Evolutionary conservation across 2,888 invertebrate species (phyloP), one percentile per base, ranked within the genome.

Genomic region (Zele albiditarsus): DNA sequence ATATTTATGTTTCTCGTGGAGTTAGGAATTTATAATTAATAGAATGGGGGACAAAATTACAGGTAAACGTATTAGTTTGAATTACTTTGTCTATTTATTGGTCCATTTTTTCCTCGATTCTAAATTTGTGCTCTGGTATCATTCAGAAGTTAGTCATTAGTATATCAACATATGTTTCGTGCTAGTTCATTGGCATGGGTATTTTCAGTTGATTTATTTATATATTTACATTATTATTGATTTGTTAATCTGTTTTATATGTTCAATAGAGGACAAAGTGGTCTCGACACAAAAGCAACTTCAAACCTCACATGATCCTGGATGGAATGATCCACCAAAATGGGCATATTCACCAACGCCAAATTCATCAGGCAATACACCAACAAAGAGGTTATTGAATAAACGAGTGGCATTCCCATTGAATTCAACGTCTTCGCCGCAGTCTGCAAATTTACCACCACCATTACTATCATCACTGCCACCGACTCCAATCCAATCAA

Each of bases 251-350:
- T 42, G 33, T 46, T n/a, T 53, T 65, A 42, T 14, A 23, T 49
- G 12, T 28, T 33, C 16, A 20, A 28, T 62, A 79, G 77, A 31
- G 23, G 63, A 76, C 8, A 60, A 74, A 68, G 73, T 75, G 10
- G 31, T 68, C 38, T 89, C 89, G 0, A 85, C 85, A 3, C 89
- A 89, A 79, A 85, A 86, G 53, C 79, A 79, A 16, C 80, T 89
- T 38, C 81, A 83, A 27, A 80, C 88, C 1, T 76, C 74, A 27
- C 87, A 89, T 60, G 86, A 89, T 78, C 80, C 88, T 16, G 89
- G 89, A 4, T 89, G 89, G 89, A 89, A 89, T 38, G 89, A 89
- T 81, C 89, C 89, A 12, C 89, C 89, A 28, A 86, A 86, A 73
- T 87, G 87, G 87, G 87, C 85, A 16, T 82, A 82, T 28, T 73